Percentiles rank a stretch among this genome's conserved stretches.
These are phyloP conservation scores for Corydoras sp. DNA, from an alignment of 2,113 vertebrate species.

Conservation along the genomic window DNA sequence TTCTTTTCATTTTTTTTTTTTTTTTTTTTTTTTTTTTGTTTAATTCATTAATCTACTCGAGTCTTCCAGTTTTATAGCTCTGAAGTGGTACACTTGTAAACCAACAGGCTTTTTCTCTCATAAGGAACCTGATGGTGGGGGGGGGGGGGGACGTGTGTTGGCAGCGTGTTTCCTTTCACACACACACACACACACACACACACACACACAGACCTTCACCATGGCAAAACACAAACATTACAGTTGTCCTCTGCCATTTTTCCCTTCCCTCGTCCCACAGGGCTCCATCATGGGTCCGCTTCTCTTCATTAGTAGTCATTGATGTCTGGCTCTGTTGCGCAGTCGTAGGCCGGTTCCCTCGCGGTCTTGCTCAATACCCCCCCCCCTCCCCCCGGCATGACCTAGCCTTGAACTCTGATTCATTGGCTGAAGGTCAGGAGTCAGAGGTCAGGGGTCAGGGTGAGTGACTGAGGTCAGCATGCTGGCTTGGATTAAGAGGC, in stretches of 20 bases:
- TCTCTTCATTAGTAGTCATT: conserved; percentile 32
- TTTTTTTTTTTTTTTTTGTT: conserved; percentile 37
- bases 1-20: too few species aligned
- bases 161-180: conserved; percentile 20
- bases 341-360: conserved; percentile 25
- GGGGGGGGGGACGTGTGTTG: conserved; percentile 37
- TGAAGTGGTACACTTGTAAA: conserved; percentile 54
- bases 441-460: conserved; percentile 38
- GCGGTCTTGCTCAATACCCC: too few species aligned
- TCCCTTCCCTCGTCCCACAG: conserved; percentile 12
- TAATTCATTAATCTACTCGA: conserved; percentile 51
- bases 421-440: conserved; percentile 31
- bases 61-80: conserved; percentile 52
- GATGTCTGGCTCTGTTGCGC: conserved; percentile 23
- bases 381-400: conserved; percentile 11
- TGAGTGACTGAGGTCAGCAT: conserved; percentile 29
- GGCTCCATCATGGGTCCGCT: conserved; percentile 14
- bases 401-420: conserved; percentile 54
- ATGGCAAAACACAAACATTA: conserved; percentile 2
- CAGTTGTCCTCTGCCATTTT: conserved; percentile 5
- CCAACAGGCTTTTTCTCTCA: conserved; percentile 34
- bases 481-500: conserved; percentile 27
- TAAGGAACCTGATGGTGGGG: conserved; percentile 43
- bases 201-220: conserved; percentile 20
- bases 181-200: conserved; percentile 20